These are phyloP conservation scores for Erebia epiphron DNA, from an alignment of 2,888 invertebrate genomes.

Conservation along the genomic window DNA sequence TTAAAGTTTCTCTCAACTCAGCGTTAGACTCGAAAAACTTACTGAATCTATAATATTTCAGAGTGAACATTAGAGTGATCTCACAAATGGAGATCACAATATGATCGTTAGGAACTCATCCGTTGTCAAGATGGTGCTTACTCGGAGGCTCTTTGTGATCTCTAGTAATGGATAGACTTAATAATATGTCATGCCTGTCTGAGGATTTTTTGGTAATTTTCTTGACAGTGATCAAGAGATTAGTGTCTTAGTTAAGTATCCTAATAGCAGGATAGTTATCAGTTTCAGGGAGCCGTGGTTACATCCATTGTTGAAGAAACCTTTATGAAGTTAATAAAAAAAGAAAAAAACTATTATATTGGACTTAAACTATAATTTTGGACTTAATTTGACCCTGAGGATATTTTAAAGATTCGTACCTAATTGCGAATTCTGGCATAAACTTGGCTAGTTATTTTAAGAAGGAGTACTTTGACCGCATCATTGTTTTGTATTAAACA, in stretches of 20 bases:
- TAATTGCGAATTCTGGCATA: too few relatives aligned
- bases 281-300: too few relatives aligned
- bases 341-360: too few relatives aligned
- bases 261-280: background rate
- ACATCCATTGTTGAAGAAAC: too few relatives aligned
- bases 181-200: slow-evolving; percentile 16
- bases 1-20: too few relatives aligned
- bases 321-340: too few relatives aligned
- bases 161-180: slow-evolving; percentile 21
- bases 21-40: background rate
- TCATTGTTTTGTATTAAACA: too few relatives aligned
- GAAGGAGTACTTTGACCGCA: too few relatives aligned
- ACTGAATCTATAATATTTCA: background rate
- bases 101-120: slow-evolving; percentile 9
- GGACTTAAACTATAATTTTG: too few relatives aligned
- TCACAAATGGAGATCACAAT: slow-evolving; percentile 6
- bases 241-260: background rate
- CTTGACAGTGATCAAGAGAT: slow-evolving; percentile 14
- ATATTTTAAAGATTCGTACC: too few relatives aligned
- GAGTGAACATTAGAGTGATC: background rate
- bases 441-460: too few relatives aligned
- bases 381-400: too few relatives aligned
- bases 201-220: slow-evolving; percentile 10
- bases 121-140: slow-evolving; percentile 14
- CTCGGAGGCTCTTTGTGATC: slow-evolving; percentile 12